Conservation (phyloP, 1,140 invertebrate genomes). For the Trichonephila clavata region DNA sequence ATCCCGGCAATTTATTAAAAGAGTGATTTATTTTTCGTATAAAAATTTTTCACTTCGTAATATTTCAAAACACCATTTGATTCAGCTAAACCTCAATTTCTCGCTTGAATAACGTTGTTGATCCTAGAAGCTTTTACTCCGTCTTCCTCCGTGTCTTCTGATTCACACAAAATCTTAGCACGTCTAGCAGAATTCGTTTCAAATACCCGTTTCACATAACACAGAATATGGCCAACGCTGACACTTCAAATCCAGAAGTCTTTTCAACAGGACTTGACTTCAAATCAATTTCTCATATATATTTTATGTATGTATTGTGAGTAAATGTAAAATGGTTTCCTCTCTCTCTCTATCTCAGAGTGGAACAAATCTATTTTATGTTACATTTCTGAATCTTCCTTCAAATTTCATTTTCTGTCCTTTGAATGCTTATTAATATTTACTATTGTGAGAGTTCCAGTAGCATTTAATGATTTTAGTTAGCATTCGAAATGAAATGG, state of each 20-base stretch:
- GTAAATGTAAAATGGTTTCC: no score
- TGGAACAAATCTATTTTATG: no score
- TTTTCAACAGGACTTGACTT: neutral
- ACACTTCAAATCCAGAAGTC: neutral
- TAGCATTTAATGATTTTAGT: no score
- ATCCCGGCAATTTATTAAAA: no score
- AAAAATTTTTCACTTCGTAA: neutral
- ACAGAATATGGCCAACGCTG: neutral
- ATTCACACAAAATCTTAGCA: neutral
- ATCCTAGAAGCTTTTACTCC: neutral
- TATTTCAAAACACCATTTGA: neutral
- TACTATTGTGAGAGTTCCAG: no score
- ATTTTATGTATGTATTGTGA: neutral
- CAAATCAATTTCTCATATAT: neutral
- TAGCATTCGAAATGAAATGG: no score
- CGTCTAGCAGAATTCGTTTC: neutral
- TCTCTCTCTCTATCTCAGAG: no score
- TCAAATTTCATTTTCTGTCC: no score
- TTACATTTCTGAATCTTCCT: no score
- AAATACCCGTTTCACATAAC: neutral
- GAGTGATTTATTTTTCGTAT: neutral
- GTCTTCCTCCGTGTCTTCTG: neutral
- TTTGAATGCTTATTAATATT: no score
- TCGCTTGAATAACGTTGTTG: neutral
- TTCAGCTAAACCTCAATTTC: slow-evolving; percentile 2